phyloP scores from a whole-genome alignment of 2,888 invertebrate species.

The Notodromas monacha region DNA sequence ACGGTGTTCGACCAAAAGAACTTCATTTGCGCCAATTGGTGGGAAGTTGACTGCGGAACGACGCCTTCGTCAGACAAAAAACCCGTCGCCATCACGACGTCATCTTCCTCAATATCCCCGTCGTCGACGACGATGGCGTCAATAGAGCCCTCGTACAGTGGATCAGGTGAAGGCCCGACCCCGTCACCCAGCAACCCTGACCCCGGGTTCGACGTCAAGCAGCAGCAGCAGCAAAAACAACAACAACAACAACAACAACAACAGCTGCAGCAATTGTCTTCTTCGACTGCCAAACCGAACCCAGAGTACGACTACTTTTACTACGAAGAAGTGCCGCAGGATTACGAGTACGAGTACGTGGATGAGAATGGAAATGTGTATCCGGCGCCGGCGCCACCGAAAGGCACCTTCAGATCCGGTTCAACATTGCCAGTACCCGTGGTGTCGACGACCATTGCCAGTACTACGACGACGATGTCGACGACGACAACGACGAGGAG shows the following conservation, averaged over 20 bases:
- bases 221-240: no score
- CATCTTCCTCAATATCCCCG: no score
- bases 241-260: constrained; percentile 29
- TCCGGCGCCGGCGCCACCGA: no score
- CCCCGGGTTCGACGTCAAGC: constrained; percentile 16
- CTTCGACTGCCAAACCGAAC: neutral
- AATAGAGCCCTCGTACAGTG: no score
- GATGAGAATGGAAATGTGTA: no score
- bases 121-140: no score
- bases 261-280: constrained; percentile 23
- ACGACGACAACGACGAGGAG: no score
- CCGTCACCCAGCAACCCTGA: constrained; percentile 13
- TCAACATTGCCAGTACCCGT: no score
- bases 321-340: constrained; percentile 29
- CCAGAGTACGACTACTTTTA: constrained; percentile 44
- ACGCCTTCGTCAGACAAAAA: constrained; percentile 12
- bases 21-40: constrained; percentile 13
- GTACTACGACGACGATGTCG: no score
- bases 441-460: no score
- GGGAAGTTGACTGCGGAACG: constrained; percentile 14
- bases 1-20: constrained; percentile 31
- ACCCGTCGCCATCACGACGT: no score
- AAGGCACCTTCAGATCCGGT: no score
- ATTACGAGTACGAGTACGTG: constrained; percentile 16
- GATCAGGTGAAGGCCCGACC: constrained; percentile 1